Evolutionary conservation across 1,140 invertebrate genomes (phyloP).

Genomic region (Euwallacea fornicatus): DNA sequence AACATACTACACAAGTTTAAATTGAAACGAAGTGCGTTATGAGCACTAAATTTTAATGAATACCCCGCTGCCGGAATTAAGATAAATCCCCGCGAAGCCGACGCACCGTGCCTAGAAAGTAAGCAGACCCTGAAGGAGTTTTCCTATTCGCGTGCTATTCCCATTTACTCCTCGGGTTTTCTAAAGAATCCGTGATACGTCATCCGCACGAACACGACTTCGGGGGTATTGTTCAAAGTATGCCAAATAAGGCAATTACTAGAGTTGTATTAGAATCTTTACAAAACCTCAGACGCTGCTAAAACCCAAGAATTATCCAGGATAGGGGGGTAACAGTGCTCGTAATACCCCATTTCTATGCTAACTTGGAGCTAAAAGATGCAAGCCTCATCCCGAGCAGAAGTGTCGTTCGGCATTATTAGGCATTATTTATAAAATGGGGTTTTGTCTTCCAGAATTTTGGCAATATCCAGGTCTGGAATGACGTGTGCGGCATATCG

Average conservation of each 20-base stretch:
- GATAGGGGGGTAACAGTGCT: slow-evolving; percentile 29
- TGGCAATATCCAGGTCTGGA: slow-evolving; percentile 21
- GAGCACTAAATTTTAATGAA: slow-evolving; percentile 38
- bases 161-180: not conserved
- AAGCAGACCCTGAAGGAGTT: too few species aligned
- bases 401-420: slow-evolving; percentile 35
- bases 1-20: slow-evolving; percentile 34
- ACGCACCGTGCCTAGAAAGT: too few species aligned
- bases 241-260: slow-evolving; percentile 6
- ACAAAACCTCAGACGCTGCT: slow-evolving; percentile 8
- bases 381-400: slow-evolving; percentile 29
- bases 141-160: not conserved
- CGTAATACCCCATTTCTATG: slow-evolving; percentile 39
- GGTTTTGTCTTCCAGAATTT: slow-evolving; percentile 30
- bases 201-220: too few species aligned
- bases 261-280: not conserved
- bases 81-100: slow-evolving; percentile 17
- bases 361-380: slow-evolving; percentile 38
- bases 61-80: slow-evolving; percentile 20
- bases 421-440: slow-evolving; percentile 35
- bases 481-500: slow-evolving; percentile 29
- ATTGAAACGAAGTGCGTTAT: slow-evolving; percentile 36
- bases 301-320: slow-evolving; percentile 13
- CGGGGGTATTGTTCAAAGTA: too few species aligned
- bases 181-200: not conserved